These are phyloP conservation scores for Agriopis leucophaearia DNA, from an alignment of 2,888 invertebrate species.

Conservation along the genomic window DNA sequence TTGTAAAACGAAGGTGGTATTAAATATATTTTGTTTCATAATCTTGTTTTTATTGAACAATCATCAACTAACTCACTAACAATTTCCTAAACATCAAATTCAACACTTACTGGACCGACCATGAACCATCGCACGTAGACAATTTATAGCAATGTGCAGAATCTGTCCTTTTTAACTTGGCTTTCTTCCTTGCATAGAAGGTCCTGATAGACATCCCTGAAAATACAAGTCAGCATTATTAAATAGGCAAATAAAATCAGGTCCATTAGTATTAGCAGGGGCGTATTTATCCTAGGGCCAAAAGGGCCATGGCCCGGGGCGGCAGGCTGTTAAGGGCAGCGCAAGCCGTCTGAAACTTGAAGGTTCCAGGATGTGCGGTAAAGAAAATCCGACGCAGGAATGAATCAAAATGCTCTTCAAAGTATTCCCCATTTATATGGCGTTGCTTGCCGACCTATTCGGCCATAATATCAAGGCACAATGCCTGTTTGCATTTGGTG, in stretches of 20 bases:
- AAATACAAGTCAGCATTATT: not conserved
- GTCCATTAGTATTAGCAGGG: too few species aligned
- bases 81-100: conserved; percentile 1
- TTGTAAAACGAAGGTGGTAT: conserved; percentile 78
- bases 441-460: too few species aligned
- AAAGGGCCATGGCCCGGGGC: too few species aligned
- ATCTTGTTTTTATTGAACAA: conserved; percentile 43
- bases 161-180: not conserved
- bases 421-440: too few species aligned
- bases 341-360: too few species aligned
- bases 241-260: not conserved
- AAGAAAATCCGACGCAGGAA: too few species aligned
- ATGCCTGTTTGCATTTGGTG: too few species aligned
- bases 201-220: not conserved
- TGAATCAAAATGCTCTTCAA: too few species aligned
- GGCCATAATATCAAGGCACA: too few species aligned
- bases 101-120: not conserved
- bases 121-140: not conserved
- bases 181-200: not conserved
- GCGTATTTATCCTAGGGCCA: too few species aligned
- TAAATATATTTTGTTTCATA: conserved; percentile 84
- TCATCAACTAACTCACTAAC: not conserved
- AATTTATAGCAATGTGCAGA: conserved; percentile 2
- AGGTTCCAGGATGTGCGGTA: too few species aligned
- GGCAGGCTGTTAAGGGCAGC: too few species aligned